Conservation (phyloP, 2,797 vertebrate species). For the Craterocephalus amniculus region DNA sequence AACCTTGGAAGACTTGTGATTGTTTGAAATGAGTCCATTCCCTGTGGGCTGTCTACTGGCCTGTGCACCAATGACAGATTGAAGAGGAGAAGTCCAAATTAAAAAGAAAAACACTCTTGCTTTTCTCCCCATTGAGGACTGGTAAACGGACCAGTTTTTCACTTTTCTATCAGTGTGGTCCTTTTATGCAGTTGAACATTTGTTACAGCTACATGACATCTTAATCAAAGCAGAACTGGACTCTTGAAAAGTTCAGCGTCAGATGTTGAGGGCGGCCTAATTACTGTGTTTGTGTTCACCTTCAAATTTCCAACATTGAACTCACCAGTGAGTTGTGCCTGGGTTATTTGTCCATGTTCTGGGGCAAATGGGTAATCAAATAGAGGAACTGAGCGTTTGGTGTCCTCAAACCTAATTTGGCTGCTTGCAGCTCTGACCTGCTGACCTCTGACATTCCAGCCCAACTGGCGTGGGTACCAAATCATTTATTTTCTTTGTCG, state of each 20-base stretch:
- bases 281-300: constrained; percentile 42
- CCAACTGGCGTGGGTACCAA: constrained; percentile 56
- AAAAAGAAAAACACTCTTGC: constrained; percentile 36
- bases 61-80: constrained; percentile 59
- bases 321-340: constrained; percentile 24
- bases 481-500: constrained; percentile 81
- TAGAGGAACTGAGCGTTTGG: constrained; percentile 65
- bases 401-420: constrained; percentile 81
- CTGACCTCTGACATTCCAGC: constrained; percentile 80
- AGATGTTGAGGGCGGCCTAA: constrained; percentile 46
- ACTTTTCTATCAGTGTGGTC: constrained; percentile 27
- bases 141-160: constrained; percentile 22
- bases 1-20: constrained; percentile 58
- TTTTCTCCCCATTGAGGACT: constrained; percentile 30
- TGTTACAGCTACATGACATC: constrained; percentile 35
- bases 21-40: constrained; percentile 55
- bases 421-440: constrained; percentile 72
- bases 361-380: constrained; percentile 74
- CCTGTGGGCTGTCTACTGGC: constrained; percentile 43
- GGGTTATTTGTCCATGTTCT: constrained; percentile 52
- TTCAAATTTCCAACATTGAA: constrained; percentile 41
- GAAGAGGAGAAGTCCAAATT: constrained; percentile 46
- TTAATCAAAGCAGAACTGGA: constrained; percentile 24
- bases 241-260: constrained; percentile 30
- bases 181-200: constrained; percentile 14